phyloP scores from a whole-genome alignment of 2,797 vertebrate genomes.

The Fistularia commersonii region DNA sequence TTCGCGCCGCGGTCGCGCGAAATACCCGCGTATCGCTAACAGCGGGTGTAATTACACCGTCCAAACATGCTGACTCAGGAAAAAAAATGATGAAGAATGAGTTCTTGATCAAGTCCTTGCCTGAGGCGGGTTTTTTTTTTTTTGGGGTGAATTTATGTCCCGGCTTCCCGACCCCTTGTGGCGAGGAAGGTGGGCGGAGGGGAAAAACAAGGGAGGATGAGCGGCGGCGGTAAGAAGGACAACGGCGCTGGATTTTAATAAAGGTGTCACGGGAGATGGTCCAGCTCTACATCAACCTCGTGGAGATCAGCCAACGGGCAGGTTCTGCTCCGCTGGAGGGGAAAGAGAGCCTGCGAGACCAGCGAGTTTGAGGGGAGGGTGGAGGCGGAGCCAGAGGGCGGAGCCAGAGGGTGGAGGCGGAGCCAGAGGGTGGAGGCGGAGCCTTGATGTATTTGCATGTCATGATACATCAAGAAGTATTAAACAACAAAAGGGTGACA shows the following conservation, averaged over 20 bases:
- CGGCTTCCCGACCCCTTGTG: conserved; percentile 39
- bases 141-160: conserved; percentile 73
- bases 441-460: too few relatives aligned
- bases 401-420: too few relatives aligned
- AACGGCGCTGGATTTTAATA: conserved; percentile 70
- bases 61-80: conserved; percentile 72
- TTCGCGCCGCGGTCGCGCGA: conserved; percentile 34
- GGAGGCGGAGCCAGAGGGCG: too few relatives aligned
- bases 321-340: conserved; percentile 41
- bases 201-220: conserved; percentile 23
- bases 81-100: conserved; percentile 73
- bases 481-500: too few relatives aligned
- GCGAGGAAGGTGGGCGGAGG: conserved; percentile 17
- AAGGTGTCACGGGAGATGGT: conserved; percentile 70
- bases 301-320: conserved; percentile 60
- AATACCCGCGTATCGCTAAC: conserved; percentile 52
- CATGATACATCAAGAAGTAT: too few relatives aligned
- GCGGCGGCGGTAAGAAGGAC: conserved; percentile 52
- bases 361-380: too few relatives aligned
- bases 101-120: conserved; percentile 74
- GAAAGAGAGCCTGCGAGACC: too few relatives aligned
- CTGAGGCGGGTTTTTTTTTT: conserved; percentile 56
- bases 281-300: conserved; percentile 58
- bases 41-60: conserved; percentile 63
- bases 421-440: too few relatives aligned